phyloP scores from a whole-genome alignment of 2,113 vertebrate species.

The Ochotona curzoniae region DNA sequence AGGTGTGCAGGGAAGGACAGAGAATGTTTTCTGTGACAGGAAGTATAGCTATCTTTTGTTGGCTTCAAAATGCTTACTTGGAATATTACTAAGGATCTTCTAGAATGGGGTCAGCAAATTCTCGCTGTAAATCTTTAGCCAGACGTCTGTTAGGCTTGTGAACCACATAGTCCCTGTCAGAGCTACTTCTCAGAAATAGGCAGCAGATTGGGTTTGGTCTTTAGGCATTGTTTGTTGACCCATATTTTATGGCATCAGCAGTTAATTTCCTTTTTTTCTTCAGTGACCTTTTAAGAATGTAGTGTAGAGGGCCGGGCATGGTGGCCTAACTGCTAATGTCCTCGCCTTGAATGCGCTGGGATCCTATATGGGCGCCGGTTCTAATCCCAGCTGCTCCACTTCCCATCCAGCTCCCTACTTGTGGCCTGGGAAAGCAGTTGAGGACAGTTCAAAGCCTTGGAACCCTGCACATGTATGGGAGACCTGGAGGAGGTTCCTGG shows the following conservation, averaged over 20 bases:
- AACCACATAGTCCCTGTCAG: neutral
- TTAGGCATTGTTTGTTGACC: neutral
- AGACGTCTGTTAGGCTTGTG: neutral
- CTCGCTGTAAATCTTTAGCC: neutral
- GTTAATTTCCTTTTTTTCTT: neutral
- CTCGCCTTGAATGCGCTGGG: no score
- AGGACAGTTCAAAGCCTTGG: no score
- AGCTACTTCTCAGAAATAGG: neutral
- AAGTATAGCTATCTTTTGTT: neutral
- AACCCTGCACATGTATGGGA: no score
- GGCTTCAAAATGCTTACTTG: constrained; percentile 2
- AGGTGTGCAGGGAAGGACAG: neutral
- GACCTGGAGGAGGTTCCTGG: no score
- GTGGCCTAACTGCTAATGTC: neutral
- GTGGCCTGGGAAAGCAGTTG: no score
- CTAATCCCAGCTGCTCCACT: no score
- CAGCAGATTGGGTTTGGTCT: neutral
- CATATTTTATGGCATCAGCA: neutral
- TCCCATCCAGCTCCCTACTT: no score
- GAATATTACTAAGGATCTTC: neutral
- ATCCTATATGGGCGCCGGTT: no score
- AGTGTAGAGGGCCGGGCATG: neutral
- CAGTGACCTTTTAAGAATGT: neutral
- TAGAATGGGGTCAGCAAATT: neutral
- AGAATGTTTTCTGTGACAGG: neutral